These are phyloP conservation scores for Oreortyx pictus DNA, from an alignment of 2,797 vertebrate species.

Conservation along the genomic window DNA sequence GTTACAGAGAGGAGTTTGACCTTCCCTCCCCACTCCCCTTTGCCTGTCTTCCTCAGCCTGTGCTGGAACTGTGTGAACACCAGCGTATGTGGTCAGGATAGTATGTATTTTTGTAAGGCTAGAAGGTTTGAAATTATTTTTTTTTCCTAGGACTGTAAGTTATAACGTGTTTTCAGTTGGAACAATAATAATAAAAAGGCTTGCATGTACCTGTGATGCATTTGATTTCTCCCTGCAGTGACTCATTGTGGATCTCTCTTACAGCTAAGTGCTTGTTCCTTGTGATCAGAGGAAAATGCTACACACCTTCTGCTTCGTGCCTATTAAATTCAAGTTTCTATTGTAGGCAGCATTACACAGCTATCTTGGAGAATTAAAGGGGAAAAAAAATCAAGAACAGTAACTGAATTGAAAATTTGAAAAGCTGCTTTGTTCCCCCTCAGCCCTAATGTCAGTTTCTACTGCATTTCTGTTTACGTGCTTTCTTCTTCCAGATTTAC, in stretches of 20 bases:
- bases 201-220: constrained; percentile 69
- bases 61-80: not conserved
- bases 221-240: constrained; percentile 78
- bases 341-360: constrained; percentile 74
- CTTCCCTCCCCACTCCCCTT: not conserved
- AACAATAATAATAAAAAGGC: constrained; percentile 69
- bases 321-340: constrained; percentile 75
- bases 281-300: constrained; percentile 76
- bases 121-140: constrained; percentile 20
- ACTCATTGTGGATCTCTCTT: constrained; percentile 76
- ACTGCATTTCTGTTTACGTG: constrained; percentile 21
- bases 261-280: constrained; percentile 77
- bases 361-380: constrained; percentile 70
- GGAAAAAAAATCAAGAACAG: constrained; percentile 46
- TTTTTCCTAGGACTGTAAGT: constrained; percentile 27
- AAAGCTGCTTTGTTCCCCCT: constrained; percentile 50
- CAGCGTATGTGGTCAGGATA: not conserved
- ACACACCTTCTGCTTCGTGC: constrained; percentile 76
- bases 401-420: constrained; percentile 65
- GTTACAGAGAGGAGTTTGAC: not conserved
- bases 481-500: constrained; percentile 11
- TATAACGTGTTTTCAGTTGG: constrained; percentile 55
- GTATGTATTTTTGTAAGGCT: constrained; percentile 18
- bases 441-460: constrained; percentile 23
- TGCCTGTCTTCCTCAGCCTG: not conserved